phyloP scores from a whole-genome alignment of 2,888 invertebrate species.

The Apantesis nais region DNA sequence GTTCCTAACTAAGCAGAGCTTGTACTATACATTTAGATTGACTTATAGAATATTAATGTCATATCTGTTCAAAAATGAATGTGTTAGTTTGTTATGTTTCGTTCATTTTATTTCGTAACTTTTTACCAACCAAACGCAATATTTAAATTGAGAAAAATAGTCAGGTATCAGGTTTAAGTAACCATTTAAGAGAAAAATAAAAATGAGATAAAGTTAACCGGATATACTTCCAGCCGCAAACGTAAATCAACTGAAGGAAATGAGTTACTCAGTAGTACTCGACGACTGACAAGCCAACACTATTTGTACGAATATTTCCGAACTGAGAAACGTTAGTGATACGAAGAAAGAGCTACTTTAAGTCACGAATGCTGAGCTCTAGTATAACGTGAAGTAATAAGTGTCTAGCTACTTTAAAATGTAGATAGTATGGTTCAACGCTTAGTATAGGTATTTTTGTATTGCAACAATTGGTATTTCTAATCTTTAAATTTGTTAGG shows the following conservation, averaged over 20 bases:
- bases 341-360: conserved; percentile 19
- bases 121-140: not conserved
- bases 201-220: conserved; percentile 25
- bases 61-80: not conserved
- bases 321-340: conserved; percentile 25
- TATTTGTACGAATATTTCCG: conserved; percentile 33
- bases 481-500: not conserved
- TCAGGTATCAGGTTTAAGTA: conserved; percentile 9
- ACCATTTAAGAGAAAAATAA: conserved; percentile 25
- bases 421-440: not conserved
- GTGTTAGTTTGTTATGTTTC: not conserved
- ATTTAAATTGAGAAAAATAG: not conserved
- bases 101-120: not conserved
- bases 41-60: no score
- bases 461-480: not conserved
- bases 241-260: conserved; percentile 35
- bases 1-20: no score
- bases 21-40: no score
- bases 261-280: conserved; percentile 23
- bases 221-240: conserved; percentile 25
- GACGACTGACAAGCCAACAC: conserved; percentile 24
- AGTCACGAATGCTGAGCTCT: conserved; percentile 10
- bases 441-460: not conserved
- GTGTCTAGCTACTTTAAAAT: not conserved
- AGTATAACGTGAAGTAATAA: conserved; percentile 4